These are phyloP conservation scores for Xiphophorus couchianus DNA, from an alignment of 2,113 vertebrate genomes.

Conservation along the genomic window DNA sequence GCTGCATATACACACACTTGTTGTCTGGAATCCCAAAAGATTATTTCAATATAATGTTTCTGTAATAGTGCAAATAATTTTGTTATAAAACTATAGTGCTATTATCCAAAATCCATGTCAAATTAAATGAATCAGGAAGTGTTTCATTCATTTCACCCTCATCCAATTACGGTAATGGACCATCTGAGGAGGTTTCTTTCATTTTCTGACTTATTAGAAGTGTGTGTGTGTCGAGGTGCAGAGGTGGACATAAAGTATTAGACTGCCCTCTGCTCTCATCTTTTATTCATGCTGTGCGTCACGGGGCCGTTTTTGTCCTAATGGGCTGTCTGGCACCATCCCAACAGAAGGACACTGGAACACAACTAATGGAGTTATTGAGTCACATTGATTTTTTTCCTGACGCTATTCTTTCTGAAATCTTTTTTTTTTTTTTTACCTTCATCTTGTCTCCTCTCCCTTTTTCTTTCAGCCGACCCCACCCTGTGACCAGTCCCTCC, in stretches of 20 bases:
- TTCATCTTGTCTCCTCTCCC: constrained; percentile 43
- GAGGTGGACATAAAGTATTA: constrained; percentile 61
- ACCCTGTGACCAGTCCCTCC: constrained; percentile 52
- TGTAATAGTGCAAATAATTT: no score
- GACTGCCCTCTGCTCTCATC: constrained; percentile 58
- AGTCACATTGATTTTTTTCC: constrained; percentile 82
- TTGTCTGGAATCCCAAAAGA: constrained; percentile 31
- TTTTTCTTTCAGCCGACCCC: constrained; percentile 37
- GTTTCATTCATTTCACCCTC: not conserved
- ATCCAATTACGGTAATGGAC: not conserved
- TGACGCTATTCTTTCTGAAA: constrained; percentile 47
- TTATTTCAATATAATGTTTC: constrained; percentile 7
- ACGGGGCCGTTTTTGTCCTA: constrained; percentile 59
- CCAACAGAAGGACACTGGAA: constrained; percentile 64
- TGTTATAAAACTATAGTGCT: not conserved
- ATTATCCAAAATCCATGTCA: not conserved
- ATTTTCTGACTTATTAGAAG: constrained; percentile 8
- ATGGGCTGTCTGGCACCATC: constrained; percentile 74
- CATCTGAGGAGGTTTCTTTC: not conserved
- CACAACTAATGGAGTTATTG: constrained; percentile 74
- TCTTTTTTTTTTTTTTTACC: constrained; percentile 32
- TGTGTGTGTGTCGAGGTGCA: constrained; percentile 2
- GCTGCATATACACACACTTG: constrained; percentile 29
- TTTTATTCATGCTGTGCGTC: constrained; percentile 76
- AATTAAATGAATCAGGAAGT: not conserved